Percentiles rank a stretch among this genome's conserved stretches.
Conservation (phyloP, 2,797 vertebrate genomes). For the Catamblyrhynchus diadema region DNA sequence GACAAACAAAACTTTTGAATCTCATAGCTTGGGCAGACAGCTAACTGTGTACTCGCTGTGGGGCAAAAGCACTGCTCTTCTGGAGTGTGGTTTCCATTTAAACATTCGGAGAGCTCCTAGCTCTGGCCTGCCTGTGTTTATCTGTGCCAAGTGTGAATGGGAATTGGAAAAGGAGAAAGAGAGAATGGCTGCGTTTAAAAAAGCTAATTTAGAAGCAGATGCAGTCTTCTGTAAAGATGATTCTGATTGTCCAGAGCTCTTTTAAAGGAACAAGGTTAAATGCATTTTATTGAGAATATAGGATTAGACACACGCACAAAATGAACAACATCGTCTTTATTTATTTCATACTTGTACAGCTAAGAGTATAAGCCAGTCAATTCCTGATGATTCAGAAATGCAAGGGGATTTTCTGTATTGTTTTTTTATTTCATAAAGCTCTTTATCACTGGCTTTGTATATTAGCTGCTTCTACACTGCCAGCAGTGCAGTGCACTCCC, state of each 20-base stretch:
- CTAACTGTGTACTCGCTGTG: not conserved
- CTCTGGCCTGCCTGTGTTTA: conserved; percentile 22
- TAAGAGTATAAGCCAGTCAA: conserved; percentile 33
- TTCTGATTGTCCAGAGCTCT: conserved; percentile 63
- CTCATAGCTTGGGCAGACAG: not conserved
- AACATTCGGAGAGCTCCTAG: not conserved
- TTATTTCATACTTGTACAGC: conserved; percentile 62
- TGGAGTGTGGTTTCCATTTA: conserved; percentile 24
- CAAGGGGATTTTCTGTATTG: conserved; percentile 45
- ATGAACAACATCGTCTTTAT: conserved; percentile 54
- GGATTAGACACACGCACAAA: conserved; percentile 52
- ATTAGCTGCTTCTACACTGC: conserved; percentile 12
- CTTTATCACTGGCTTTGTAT: conserved; percentile 35
- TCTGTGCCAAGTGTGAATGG: conserved; percentile 49
- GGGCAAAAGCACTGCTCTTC: not conserved
- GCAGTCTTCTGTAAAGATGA: conserved; percentile 69
- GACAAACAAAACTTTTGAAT: not conserved
- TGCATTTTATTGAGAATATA: conserved; percentile 63
- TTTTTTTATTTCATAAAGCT: conserved; percentile 31
- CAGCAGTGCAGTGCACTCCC: not conserved
- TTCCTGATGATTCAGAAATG: conserved; percentile 31
- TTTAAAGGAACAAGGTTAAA: conserved; percentile 69
- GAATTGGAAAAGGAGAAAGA: conserved; percentile 57
- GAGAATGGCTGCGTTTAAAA: conserved; percentile 58
- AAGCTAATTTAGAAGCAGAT: conserved; percentile 70